phyloP scores from a whole-genome alignment of 2,888 invertebrate species.

The Amphipyra tragopoginis region DNA sequence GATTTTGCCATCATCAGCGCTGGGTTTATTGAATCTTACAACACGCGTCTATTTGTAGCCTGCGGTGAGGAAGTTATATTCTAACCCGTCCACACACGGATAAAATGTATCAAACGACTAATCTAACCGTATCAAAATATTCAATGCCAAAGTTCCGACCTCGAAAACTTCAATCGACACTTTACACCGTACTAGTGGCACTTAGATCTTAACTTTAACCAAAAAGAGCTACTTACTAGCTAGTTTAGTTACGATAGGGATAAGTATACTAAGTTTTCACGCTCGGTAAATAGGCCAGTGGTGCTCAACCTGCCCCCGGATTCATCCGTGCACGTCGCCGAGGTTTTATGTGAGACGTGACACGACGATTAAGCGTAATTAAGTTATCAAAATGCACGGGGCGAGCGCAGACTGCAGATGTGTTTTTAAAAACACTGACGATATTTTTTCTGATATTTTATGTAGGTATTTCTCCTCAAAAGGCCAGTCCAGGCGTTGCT shows the following conservation, averaged over 20 bases:
- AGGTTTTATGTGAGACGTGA: not conserved
- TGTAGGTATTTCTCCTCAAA: too few species aligned
- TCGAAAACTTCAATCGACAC: not conserved
- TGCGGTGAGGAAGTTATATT: too few species aligned
- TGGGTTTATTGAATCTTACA: too few species aligned
- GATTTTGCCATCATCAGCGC: too few species aligned
- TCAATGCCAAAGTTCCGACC: not conserved
- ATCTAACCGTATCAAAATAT: too few species aligned
- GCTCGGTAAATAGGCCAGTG: conserved; percentile 33
- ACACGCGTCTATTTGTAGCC: too few species aligned
- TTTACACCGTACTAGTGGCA: not conserved
- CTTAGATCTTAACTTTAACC: conserved; percentile 15
- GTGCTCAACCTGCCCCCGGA: conserved; percentile 13
- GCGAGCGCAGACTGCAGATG: not conserved
- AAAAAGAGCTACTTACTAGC: conserved; percentile 12
- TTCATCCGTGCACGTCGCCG: not conserved
- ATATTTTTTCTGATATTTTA: not conserved
- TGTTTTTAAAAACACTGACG: not conserved
- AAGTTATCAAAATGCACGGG: not conserved
- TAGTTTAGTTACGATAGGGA: conserved; percentile 14
- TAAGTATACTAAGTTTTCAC: conserved; percentile 13
- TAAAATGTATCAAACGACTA: too few species aligned
- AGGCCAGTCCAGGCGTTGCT: too few species aligned
- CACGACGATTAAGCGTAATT: conserved; percentile 1
- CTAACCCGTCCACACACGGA: too few species aligned